Base-by-base conservation (phyloP, 2,797 vertebrate genomes). In the Alectoris magna region DNA sequence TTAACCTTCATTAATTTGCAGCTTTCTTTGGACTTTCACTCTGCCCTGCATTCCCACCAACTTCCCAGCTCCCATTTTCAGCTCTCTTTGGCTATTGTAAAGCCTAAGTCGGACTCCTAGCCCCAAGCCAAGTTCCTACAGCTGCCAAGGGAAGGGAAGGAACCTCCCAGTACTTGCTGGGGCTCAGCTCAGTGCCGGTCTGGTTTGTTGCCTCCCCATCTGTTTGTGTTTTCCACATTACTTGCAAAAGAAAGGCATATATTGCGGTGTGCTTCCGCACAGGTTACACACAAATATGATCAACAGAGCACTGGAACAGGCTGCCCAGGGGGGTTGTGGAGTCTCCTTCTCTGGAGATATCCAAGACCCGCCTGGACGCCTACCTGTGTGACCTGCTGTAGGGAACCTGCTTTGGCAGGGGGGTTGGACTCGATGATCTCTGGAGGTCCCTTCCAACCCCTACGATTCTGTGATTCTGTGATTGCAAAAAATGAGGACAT, bases 1-100 rank as follows among this genome's bases (percentile, higher is more conserved):
- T 83, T 74, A 74, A 56, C 41, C 38, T 72, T 88, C 69, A 84
- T 90, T 93, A 84, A 48, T 78, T 90, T 93, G 80, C 7, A 76
- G 26, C 34, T 88, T 76, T 84, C 72, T 71, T 84, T 87, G 58
- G 63, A 72, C 73, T 91, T 91, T 78, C 66, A 39, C 55, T 91
- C 38, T 92, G 91, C 64, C 39, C 36, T 87, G 59, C 59, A 44
- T 94, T 91, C 79, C 78, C 53, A 87, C 22, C 69, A 62, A 80
- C 62, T 87, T 84, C 59, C 21, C 46, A 83, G 51, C 26, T 84
- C 59, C 17, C 63, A 5, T 69, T 90, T 93, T 90, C 67, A 75
- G 31, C 69, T 69, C 59, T 87, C 63, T 18, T 8, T 72, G 39
- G 59, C 48, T 69, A 39, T 48, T 51, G 38, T 63, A 85, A 78